Conservation (phyloP, 1,140 invertebrate species). For the Plodia interpunctella region DNA sequence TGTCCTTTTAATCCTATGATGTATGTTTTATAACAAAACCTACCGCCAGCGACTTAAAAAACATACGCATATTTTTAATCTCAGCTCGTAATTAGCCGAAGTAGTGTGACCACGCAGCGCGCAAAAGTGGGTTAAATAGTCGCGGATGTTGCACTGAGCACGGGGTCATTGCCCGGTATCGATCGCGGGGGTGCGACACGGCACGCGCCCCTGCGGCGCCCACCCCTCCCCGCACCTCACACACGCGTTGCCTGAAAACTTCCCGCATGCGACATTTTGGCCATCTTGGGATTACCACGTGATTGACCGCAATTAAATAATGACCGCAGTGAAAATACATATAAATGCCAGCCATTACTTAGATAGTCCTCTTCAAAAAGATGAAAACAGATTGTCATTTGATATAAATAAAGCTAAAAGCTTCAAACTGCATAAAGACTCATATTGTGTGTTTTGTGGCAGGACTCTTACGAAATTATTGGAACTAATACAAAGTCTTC, state of each 20-base stretch:
- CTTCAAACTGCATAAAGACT: too few species aligned
- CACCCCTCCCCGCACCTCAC: constrained; percentile 30
- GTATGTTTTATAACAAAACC: too few species aligned
- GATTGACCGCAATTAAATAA: too few species aligned
- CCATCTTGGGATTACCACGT: constrained; percentile 16
- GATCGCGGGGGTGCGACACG: constrained; percentile 53
- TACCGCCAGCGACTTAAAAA: background rate
- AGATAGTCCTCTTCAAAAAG: too few species aligned
- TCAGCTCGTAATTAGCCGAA: background rate
- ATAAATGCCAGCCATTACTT: too few species aligned
- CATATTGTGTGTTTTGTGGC: too few species aligned
- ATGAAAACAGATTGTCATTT: too few species aligned
- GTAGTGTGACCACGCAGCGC: background rate
- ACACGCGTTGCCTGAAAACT: constrained; percentile 27
- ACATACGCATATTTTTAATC: constrained; percentile 38
- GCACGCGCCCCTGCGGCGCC: constrained; percentile 55
- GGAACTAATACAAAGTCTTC: too few species aligned
- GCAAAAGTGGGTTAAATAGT: constrained; percentile 65
- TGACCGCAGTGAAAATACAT: too few species aligned
- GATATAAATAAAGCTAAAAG: too few species aligned
- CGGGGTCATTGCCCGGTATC: constrained; percentile 68
- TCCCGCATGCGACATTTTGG: constrained; percentile 68
- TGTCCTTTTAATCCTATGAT: too few species aligned
- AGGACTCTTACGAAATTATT: too few species aligned
- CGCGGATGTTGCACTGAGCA: constrained; percentile 55